Evolutionary conservation across 2,888 invertebrate genomes (phyloP).

Genomic region (Cyaniris semiargus): DNA sequence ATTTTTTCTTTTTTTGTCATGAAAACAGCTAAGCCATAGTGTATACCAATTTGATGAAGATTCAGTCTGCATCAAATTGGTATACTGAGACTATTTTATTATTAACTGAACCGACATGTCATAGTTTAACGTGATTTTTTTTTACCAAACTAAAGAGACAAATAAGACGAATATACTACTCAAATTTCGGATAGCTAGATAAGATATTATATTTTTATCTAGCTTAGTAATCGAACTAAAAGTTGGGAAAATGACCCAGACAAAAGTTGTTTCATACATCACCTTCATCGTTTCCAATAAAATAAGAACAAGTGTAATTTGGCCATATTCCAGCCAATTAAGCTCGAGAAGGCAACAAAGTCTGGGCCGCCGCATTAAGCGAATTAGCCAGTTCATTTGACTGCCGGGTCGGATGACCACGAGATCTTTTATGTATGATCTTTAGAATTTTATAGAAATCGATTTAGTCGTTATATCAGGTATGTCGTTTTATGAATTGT

Average conservation of each 20-base stretch:
- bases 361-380: background rate
- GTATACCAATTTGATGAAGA: too few relatives aligned
- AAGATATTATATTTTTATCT: background rate
- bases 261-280: background rate
- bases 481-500: background rate
- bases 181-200: too few relatives aligned
- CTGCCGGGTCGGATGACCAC: slow-evolving; percentile 16
- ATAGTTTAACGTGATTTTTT: too few relatives aligned
- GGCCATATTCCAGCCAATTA: slow-evolving; percentile 18
- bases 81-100: too few relatives aligned
- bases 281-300: background rate
- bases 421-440: slow-evolving; percentile 19
- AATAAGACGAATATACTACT: too few relatives aligned
- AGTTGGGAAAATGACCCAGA: background rate
- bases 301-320: slow-evolving; percentile 14
- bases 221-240: background rate
- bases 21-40: too few relatives aligned
- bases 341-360: slow-evolving; percentile 7
- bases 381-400: slow-evolving; percentile 14
- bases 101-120: too few relatives aligned
- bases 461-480: background rate
- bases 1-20: too few relatives aligned
- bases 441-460: background rate
- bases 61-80: too few relatives aligned
- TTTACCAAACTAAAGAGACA: too few relatives aligned